phyloP scores from a whole-genome alignment of 2,888 invertebrate species.

The Ceramica pisi region DNA sequence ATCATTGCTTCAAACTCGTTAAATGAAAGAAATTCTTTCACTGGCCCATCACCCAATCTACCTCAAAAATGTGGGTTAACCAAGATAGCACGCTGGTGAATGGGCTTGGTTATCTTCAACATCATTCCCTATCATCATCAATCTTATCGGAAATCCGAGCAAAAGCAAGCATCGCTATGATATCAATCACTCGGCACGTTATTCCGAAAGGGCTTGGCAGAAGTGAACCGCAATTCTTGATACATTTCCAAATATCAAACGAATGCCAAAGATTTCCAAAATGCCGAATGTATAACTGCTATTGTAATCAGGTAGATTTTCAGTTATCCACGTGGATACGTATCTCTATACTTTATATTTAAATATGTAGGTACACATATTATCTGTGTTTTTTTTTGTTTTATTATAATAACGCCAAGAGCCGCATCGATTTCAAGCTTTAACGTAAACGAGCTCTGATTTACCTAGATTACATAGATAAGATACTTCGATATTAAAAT shows the following conservation, averaged over 20 bases:
- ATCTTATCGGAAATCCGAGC: slow-evolving; percentile 30
- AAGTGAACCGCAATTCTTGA: slow-evolving; percentile 32
- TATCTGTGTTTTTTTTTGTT: background rate
- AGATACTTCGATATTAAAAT: no score
- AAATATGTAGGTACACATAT: no score
- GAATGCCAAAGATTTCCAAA: slow-evolving; percentile 12
- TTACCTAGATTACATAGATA: background rate
- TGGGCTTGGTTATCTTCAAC: slow-evolving; percentile 37
- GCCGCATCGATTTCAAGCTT: background rate
- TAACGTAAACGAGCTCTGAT: background rate
- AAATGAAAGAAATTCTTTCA: background rate
- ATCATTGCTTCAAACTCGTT: background rate
- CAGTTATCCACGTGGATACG: background rate
- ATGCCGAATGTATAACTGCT: slow-evolving; percentile 1
- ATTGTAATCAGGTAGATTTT: background rate
- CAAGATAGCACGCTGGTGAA: slow-evolving; percentile 28
- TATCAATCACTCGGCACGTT: slow-evolving; percentile 40
- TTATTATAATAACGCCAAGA: background rate
- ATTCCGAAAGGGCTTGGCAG: slow-evolving; percentile 26
- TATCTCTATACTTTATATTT: no score
- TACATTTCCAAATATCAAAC: slow-evolving; percentile 30
- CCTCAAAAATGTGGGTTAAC: slow-evolving; percentile 34
- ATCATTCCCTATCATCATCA: slow-evolving; percentile 38
- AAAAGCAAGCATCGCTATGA: slow-evolving; percentile 14
- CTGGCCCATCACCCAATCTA: background rate